phyloP scores from a whole-genome alignment of 2,113 vertebrate species.

The Rhipidura dahli region DNA sequence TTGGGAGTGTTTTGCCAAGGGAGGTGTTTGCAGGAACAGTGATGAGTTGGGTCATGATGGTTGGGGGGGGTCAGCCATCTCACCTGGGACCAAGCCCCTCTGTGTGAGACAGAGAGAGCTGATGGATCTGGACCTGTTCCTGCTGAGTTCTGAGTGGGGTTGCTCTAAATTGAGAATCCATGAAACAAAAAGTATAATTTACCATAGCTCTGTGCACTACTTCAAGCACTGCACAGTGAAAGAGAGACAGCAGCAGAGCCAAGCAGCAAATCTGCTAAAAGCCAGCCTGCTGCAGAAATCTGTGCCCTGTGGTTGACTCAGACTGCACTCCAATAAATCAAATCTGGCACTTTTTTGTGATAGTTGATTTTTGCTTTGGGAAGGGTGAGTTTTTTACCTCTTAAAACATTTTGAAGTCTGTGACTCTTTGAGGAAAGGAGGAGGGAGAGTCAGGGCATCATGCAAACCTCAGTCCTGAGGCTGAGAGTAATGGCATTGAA shows the following conservation, averaged over 20 bases:
- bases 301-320: neutral
- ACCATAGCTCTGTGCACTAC: neutral
- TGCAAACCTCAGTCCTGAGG: neutral
- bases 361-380: neutral
- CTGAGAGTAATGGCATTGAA: neutral
- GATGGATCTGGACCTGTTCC: neutral
- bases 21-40: neutral
- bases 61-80: rapidly evolving
- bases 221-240: neutral
- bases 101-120: rapidly evolving
- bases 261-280: neutral
- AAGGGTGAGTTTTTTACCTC: neutral
- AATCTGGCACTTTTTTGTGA: neutral
- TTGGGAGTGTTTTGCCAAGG: neutral
- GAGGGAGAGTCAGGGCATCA: neutral
- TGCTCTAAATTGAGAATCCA: neutral
- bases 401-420: neutral
- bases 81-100: neutral
- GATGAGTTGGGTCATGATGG: neutral
- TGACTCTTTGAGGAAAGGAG: neutral
- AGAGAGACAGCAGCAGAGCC: neutral
- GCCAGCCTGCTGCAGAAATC: neutral
- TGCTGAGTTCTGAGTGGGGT: neutral
- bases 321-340: neutral
- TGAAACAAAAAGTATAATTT: neutral